Evolutionary conservation across 2,888 invertebrate species (phyloP).

Genomic region (Oegoconia quadripuncta): DNA sequence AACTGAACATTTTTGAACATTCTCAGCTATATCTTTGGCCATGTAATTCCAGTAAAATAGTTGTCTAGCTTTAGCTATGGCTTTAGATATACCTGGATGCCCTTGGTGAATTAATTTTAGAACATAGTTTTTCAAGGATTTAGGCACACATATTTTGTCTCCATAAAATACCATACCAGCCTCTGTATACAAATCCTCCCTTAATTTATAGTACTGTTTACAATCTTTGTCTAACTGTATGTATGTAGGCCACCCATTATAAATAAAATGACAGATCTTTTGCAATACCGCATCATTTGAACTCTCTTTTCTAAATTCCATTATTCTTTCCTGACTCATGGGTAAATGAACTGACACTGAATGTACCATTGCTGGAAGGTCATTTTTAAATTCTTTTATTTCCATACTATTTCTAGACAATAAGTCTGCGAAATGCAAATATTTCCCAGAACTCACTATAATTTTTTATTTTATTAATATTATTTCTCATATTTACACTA

Average conservation of each 20-base stretch:
- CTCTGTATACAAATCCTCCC: conserved; percentile 12
- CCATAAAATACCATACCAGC: conserved; percentile 12
- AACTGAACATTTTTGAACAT: not conserved
- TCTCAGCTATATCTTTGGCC: not conserved
- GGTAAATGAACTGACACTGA: conserved; percentile 10
- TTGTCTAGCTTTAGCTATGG: conserved; percentile 8
- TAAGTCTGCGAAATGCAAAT: conserved; percentile 10
- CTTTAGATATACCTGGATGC: conserved; percentile 10
- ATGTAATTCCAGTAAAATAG: conserved; percentile 9
- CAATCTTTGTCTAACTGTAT: not conserved
- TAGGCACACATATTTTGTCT: conserved; percentile 14
- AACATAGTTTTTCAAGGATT: conserved; percentile 7
- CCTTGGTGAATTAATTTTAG: conserved; percentile 13
- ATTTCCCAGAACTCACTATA: not conserved
- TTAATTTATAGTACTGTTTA: conserved; percentile 8
- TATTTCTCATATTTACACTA: not conserved
- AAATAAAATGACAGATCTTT: not conserved
- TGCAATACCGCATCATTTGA: not conserved
- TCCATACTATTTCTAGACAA: conserved; percentile 8
- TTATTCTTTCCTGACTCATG: conserved; percentile 12
- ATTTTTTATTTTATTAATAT: not conserved
- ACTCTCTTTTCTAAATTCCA: conserved; percentile 3
- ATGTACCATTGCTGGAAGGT: conserved; percentile 10
- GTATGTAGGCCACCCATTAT: not conserved
- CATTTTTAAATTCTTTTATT: conserved; percentile 6